phyloP scores from a whole-genome alignment of 2,797 vertebrate genomes.

The Novumbra hubbsi region DNA sequence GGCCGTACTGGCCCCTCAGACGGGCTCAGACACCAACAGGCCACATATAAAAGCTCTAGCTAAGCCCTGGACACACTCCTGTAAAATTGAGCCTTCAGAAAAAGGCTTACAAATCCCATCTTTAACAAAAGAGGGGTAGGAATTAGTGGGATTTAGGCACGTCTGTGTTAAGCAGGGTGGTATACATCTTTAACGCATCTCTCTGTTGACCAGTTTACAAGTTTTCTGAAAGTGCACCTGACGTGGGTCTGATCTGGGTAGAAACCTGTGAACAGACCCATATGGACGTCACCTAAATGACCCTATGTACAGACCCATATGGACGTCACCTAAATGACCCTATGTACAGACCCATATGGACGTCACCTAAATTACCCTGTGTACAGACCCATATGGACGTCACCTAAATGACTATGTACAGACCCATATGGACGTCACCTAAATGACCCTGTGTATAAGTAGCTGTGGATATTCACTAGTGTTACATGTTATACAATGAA shows the following conservation, averaged over 20 bases:
- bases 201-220: slow-evolving; percentile 50
- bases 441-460: too few species aligned
- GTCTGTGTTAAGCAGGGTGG: slow-evolving; percentile 53
- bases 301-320: too few species aligned
- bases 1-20: background rate
- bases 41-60: slow-evolving; percentile 40
- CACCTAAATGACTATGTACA: too few species aligned
- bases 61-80: slow-evolving; percentile 63
- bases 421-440: too few species aligned
- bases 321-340: too few species aligned
- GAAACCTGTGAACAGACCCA: too few species aligned
- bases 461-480: too few species aligned
- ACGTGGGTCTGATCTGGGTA: slow-evolving; percentile 31
- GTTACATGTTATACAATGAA: too few species aligned
- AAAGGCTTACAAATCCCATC: slow-evolving; percentile 66
- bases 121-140: slow-evolving; percentile 68
- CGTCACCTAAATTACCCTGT: too few species aligned
- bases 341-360: too few species aligned
- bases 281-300: too few species aligned
- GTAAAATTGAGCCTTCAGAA: slow-evolving; percentile 70
- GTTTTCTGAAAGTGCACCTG: slow-evolving; percentile 46
- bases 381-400: too few species aligned
- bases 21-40: slow-evolving; percentile 28
- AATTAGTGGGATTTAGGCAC: slow-evolving; percentile 70
- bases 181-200: slow-evolving; percentile 63